Evolutionary conservation across 2,888 invertebrate species (phyloP), one percentile per base, ranked within the genome.

Genomic region (Hydrotaea diabolus): DNA sequence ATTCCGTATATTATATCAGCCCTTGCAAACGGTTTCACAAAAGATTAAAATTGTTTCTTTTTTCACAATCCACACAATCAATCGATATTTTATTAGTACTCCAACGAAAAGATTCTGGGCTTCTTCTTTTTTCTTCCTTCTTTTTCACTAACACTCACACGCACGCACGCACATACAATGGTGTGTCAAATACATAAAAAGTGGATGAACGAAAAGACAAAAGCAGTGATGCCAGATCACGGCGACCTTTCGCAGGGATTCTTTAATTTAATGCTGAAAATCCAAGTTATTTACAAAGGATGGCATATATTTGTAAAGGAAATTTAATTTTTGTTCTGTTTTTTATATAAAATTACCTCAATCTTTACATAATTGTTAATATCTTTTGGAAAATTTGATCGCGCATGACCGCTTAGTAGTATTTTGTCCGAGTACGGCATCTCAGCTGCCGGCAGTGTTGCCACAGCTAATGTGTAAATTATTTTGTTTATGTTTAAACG

Each of bases 71-170:
- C 59, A 31, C 62, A 62, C 62, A 39, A 39, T 13, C 62, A 62
- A 62, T 62, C 62, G 62, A 62, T 62, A 62, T 62, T 62, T 62
- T 62, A 62, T 62, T 62, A 62, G 62, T 62, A 62, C 62, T 31
- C 62, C 62, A 62, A 62, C 62, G 62, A 62, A 62, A 59, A 62
- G 36, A 23, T 59, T 59, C 62, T 31, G 62, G 23, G 62, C 62
- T 62, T 62, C 62, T 62, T 62, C 62, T 62, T 62, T 62, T 62
- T 31, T 62, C 31, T 31, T 62, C 31, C 31, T 62, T 31, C n/a
- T 62, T 31, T 31, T 36, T n/a, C 62, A 62, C 31, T 17, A 62
- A 49, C 49, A n/a, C n/a, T n/a, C n/a, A n/a, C n/a, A n/a, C n/a
- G n/a, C n/a, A n/a, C n/a, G n/a, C n/a, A n/a, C n/a, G n/a, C n/a